Evolutionary conservation across 2,888 invertebrate species (phyloP).

Genomic region (Lasiommata megera): DNA sequence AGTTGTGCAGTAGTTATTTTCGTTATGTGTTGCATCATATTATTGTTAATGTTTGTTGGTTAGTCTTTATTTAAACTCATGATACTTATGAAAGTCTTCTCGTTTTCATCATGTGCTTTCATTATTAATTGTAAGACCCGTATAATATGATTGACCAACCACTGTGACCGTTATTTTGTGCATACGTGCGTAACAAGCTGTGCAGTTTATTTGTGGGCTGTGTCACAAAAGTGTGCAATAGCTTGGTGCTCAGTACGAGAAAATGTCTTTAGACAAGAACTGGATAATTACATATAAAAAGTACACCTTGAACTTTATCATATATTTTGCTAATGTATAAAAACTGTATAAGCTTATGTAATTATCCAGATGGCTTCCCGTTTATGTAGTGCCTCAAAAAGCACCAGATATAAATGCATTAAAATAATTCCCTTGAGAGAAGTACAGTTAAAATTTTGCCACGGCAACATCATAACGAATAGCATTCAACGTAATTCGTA

Average conservation of each 20-base stretch:
- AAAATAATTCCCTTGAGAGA: slow-evolving; percentile 62
- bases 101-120: slow-evolving; percentile 45
- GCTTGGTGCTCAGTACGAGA: slow-evolving; percentile 69
- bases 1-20: slow-evolving; percentile 73
- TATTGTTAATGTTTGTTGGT: slow-evolving; percentile 64
- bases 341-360: slow-evolving; percentile 39
- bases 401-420: slow-evolving; percentile 73
- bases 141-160: slow-evolving; percentile 28
- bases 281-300: slow-evolving; percentile 61
- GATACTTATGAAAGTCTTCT: slow-evolving; percentile 55
- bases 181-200: slow-evolving; percentile 76
- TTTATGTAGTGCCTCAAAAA: slow-evolving; percentile 54
- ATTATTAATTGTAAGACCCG: slow-evolving; percentile 39
- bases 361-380: slow-evolving; percentile 57
- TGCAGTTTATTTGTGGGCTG: slow-evolving; percentile 73
- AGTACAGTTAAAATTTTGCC: slow-evolving; percentile 69
- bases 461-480: slow-evolving; percentile 75
- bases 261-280: slow-evolving; percentile 51
- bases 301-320: not conserved
- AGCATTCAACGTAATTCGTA: slow-evolving; percentile 74
- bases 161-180: slow-evolving; percentile 67
- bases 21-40: slow-evolving; percentile 61
- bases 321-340: not conserved
- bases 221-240: slow-evolving; percentile 74
- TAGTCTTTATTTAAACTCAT: slow-evolving; percentile 58